Conservation (phyloP, 2,113 vertebrate species). For the Pedionomus torquatus region DNA sequence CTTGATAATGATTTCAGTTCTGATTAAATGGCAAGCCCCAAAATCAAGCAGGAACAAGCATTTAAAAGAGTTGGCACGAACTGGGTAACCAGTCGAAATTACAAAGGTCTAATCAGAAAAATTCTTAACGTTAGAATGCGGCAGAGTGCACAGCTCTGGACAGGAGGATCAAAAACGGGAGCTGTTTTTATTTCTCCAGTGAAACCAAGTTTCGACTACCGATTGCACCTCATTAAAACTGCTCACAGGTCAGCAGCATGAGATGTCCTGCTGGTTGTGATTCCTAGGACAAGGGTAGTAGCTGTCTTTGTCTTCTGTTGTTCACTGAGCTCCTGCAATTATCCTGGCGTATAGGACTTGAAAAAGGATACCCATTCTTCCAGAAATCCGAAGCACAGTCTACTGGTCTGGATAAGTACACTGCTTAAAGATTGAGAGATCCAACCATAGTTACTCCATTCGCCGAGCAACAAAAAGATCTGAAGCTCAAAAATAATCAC, state of each 20-base stretch:
- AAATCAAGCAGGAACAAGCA: not conserved
- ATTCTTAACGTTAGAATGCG: not conserved
- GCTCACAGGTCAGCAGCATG: not conserved
- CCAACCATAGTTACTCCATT: not conserved
- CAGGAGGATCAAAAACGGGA: rapidly evolving
- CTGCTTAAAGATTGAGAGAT: slow-evolving; percentile 3
- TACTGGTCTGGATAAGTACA: not conserved
- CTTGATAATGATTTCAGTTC: not conserved
- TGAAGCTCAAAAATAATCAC: slow-evolving; percentile 7
- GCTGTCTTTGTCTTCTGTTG: not conserved
- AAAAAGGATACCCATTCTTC: not conserved
- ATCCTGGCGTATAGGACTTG: not conserved
- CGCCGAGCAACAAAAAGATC: not conserved
- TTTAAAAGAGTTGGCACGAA: not conserved
- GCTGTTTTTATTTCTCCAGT: not conserved
- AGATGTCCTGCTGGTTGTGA: not conserved
- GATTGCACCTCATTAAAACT: not conserved
- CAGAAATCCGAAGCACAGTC: not conserved
- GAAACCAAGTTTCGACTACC: not conserved
- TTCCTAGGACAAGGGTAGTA: not conserved
- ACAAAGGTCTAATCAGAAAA: not conserved
- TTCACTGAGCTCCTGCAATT: not conserved
- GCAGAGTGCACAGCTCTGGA: not conserved
- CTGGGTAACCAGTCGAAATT: not conserved
- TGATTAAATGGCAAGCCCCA: not conserved